phyloP scores from a whole-genome alignment of 2,113 vertebrate species.

The Amazona vittata region DNA sequence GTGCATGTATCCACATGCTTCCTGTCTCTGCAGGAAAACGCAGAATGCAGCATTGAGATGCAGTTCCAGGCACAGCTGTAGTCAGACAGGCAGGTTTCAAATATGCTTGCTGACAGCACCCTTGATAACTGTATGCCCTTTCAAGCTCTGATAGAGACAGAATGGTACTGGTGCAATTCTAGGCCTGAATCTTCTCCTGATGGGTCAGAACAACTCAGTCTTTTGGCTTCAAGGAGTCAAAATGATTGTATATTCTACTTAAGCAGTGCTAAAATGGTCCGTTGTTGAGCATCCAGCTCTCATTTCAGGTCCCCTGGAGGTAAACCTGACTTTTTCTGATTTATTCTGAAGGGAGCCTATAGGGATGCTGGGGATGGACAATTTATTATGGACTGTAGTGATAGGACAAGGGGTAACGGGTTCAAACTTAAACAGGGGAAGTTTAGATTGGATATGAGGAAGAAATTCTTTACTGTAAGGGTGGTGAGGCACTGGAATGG shows the following conservation, averaged over 20 bases:
- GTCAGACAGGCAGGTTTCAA: neutral
- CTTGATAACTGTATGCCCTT: neutral
- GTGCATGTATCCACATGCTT: slow-evolving; percentile 26
- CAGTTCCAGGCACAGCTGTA: neutral
- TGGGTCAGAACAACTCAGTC: neutral
- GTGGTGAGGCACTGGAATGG: too few species aligned
- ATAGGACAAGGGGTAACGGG: too few species aligned
- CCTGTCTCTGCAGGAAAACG: neutral
- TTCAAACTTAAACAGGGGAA: too few species aligned
- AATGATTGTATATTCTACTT: neutral
- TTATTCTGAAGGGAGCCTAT: neutral
- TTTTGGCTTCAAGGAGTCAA: neutral
- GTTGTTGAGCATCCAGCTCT: neutral
- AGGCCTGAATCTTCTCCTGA: neutral
- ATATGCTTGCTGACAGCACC: neutral
- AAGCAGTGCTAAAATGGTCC: neutral
- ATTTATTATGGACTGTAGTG: too few species aligned
- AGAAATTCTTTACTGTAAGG: too few species aligned
- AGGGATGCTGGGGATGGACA: too few species aligned
- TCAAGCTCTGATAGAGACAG: neutral
- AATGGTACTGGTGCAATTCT: neutral
- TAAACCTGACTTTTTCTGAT: neutral
- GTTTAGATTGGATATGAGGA: too few species aligned
- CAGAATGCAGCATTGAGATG: neutral
- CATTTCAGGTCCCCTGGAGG: neutral